Evolutionary conservation across 2,113 vertebrate genomes (phyloP).

Genomic region (Spizaetus ornatus): DNA sequence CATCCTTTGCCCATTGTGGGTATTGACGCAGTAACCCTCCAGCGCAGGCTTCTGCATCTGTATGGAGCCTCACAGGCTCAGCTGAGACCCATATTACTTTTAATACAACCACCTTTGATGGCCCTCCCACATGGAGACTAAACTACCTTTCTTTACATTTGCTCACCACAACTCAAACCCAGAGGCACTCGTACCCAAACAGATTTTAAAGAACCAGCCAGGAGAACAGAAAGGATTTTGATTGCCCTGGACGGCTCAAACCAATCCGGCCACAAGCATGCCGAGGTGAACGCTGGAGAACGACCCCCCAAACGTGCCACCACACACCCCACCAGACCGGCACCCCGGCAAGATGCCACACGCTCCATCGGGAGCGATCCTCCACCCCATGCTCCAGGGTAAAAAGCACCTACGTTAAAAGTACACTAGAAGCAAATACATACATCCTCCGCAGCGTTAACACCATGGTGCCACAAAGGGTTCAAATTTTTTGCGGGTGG

Average conservation of each 20-base stretch:
- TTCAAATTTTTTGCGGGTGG: neutral
- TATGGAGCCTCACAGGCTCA: neutral
- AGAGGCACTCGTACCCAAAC: accelerated
- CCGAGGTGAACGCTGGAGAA: neutral
- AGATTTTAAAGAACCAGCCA: neutral
- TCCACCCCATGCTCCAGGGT: neutral
- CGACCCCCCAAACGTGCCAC: accelerated
- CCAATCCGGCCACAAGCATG: neutral
- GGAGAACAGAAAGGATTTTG: neutral
- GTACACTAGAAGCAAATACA: neutral
- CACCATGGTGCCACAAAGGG: neutral
- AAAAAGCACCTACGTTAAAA: neutral
- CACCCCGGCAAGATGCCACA: accelerated
- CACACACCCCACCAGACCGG: neutral
- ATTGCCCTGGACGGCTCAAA: neutral
- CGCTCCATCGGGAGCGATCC: accelerated
- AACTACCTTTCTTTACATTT: neutral
- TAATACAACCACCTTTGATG: neutral
- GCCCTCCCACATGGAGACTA: neutral
- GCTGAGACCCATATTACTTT: neutral
- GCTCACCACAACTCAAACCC: neutral
- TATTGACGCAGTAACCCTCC: neutral
- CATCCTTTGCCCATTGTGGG: neutral
- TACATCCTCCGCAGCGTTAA: neutral
- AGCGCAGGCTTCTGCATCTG: neutral